These are phyloP conservation scores for Stegodyphus dumicola DNA, from an alignment of 1,140 invertebrate species.

Conservation along the genomic window DNA sequence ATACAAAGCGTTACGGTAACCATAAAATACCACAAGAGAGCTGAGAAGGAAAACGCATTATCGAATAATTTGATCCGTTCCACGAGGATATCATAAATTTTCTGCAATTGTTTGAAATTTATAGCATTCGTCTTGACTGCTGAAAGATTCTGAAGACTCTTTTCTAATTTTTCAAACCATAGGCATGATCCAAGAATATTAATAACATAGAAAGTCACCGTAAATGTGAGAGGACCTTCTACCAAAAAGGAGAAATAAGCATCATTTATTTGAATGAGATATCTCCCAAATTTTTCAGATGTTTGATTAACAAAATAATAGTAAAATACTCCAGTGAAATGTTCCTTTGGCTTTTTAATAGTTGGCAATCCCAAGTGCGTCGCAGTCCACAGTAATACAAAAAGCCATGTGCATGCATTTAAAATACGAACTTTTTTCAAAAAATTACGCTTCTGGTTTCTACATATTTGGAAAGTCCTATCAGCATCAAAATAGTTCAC, in stretches of 20 bases:
- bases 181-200: not conserved
- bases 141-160: not conserved
- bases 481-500: conserved; percentile 5
- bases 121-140: not conserved
- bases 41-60: conserved; percentile 8
- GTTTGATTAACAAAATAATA: conserved; percentile 21
- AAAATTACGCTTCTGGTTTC: not conserved
- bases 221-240: conserved; percentile 10
- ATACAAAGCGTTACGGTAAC: conserved; percentile 23
- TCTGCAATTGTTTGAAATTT: conserved; percentile 3
- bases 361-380: conserved; percentile 27
- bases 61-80: conserved; percentile 1
- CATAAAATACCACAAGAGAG: conserved; percentile 45
- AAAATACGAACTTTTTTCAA: not conserved
- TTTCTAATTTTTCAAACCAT: conserved; percentile 21
- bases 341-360: conserved; percentile 2
- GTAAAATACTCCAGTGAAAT: conserved; percentile 23
- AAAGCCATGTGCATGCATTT: conserved; percentile 3
- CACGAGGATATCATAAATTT: not conserved
- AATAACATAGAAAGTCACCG: not conserved
- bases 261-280: conserved; percentile 23
- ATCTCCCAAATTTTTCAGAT: not conserved
- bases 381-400: not conserved
- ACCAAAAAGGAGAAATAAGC: conserved; percentile 7
- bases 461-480: not conserved